Conservation (phyloP, 2,797 vertebrate species). For the Rhynchonycteris naso region DNA sequence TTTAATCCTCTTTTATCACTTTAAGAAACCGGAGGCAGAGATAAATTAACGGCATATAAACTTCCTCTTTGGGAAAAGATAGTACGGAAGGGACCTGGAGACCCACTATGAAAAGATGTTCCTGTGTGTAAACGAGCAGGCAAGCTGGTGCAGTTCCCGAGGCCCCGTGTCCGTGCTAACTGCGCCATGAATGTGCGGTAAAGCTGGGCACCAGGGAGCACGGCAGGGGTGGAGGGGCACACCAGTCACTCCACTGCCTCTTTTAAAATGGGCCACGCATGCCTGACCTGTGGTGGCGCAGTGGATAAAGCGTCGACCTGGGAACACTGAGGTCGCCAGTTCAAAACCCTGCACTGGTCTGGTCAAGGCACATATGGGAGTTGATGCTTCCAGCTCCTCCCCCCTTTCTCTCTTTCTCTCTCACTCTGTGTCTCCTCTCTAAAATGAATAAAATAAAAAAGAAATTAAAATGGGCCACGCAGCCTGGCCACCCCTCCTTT, state of each 20-base stretch:
- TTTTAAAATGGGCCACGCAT: background rate
- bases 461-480: background rate
- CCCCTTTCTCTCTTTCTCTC: too few relatives aligned
- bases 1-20: background rate
- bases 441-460: too few relatives aligned
- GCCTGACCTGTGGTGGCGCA: too few relatives aligned
- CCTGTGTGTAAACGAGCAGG: rapidly evolving
- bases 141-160: background rate
- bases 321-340: too few relatives aligned
- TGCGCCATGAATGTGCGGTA: rapidly evolving
- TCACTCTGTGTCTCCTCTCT: too few relatives aligned
- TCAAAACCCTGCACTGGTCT: too few relatives aligned
- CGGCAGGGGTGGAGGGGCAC: background rate
- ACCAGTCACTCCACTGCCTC: background rate
- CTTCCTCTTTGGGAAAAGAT: background rate
- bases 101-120: background rate
- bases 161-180: background rate
- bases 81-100: background rate
- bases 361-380: too few relatives aligned
- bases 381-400: too few relatives aligned
- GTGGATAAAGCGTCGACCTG: too few relatives aligned
- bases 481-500: background rate
- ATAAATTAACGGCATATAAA: background rate
- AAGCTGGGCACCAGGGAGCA: background rate
- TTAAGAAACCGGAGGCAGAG: background rate